Evolutionary conservation across 2,888 invertebrate genomes (phyloP).

Genomic region (Phania funesta): DNA sequence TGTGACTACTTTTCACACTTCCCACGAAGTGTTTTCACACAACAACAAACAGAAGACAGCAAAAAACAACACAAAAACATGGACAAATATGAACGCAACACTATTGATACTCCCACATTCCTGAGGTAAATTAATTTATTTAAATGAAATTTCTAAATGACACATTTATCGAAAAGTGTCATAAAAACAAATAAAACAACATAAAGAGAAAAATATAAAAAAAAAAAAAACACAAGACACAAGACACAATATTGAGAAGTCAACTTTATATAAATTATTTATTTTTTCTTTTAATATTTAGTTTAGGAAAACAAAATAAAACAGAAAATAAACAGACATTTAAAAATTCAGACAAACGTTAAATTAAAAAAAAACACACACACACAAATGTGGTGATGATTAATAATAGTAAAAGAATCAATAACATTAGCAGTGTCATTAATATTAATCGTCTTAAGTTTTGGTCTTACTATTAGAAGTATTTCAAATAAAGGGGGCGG

Average conservation of each 20-base stretch:
- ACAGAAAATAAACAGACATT: background rate
- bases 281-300: conserved; percentile 3
- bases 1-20: background rate
- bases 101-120: conserved; percentile 66
- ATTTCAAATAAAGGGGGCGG: no score
- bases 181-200: conserved; percentile 58
- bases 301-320: background rate
- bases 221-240: conserved; percentile 11
- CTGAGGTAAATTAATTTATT: conserved; percentile 64
- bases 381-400: no score
- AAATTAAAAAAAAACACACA: background rate
- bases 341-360: background rate
- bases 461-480: no score
- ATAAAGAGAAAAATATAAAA: conserved; percentile 13
- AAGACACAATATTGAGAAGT: conserved; percentile 47
- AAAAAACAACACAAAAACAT: background rate
- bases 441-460: no score
- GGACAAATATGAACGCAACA: conserved; percentile 5
- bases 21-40: background rate
- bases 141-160: conserved; percentile 64
- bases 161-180: conserved; percentile 68
- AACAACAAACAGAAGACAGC: background rate
- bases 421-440: no score
- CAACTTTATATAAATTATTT: conserved; percentile 34
- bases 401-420: no score